Percentiles rank a stretch among this genome's conserved stretches.
Conservation (phyloP, 1,140 invertebrate species). For the Drosophila burlai region DNA sequence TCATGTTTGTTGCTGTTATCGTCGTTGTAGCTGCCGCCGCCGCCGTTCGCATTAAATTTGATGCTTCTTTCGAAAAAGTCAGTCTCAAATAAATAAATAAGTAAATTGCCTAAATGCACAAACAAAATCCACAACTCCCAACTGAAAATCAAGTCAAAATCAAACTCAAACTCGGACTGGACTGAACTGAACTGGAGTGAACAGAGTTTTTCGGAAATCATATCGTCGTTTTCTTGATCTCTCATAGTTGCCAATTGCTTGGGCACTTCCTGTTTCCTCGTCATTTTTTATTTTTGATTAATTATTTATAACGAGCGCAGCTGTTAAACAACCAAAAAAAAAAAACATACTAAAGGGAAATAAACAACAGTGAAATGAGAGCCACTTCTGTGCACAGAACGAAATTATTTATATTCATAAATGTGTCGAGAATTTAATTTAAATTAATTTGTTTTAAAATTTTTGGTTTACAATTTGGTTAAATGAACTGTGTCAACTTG, state of each 20-base stretch:
- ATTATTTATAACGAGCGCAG: conserved; percentile 75
- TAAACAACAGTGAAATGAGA: conserved; percentile 14
- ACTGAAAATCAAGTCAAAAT: conserved; percentile 5
- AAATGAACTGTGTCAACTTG: neutral
- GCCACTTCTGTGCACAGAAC: conserved; percentile 16
- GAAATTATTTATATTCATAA: neutral
- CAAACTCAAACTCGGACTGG: neutral
- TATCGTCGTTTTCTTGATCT: conserved; percentile 2
- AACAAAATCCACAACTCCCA: conserved; percentile 28
- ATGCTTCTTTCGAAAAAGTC: conserved; percentile 65
- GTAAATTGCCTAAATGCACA: conserved; percentile 58
- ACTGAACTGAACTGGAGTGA: conserved; percentile 3
- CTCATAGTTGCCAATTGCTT: conserved; percentile 28
- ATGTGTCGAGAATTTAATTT: neutral
- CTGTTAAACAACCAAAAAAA: conserved; percentile 52
- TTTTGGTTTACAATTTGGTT: neutral
- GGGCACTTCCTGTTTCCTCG: conserved; percentile 42
- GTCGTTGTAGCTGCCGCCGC: conserved; percentile 19
- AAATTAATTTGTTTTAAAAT: neutral
- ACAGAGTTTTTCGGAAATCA: neutral
- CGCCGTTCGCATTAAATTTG: conserved; percentile 66
- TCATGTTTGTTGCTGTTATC: conserved; percentile 60
- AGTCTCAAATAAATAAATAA: conserved; percentile 66
- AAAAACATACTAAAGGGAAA: conserved; percentile 29
- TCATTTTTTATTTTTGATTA: conserved; percentile 55